Percentiles rank a stretch among this genome's conserved stretches.
Conservation (phyloP, 2,888 invertebrate genomes). For the Cabera pusaria region DNA sequence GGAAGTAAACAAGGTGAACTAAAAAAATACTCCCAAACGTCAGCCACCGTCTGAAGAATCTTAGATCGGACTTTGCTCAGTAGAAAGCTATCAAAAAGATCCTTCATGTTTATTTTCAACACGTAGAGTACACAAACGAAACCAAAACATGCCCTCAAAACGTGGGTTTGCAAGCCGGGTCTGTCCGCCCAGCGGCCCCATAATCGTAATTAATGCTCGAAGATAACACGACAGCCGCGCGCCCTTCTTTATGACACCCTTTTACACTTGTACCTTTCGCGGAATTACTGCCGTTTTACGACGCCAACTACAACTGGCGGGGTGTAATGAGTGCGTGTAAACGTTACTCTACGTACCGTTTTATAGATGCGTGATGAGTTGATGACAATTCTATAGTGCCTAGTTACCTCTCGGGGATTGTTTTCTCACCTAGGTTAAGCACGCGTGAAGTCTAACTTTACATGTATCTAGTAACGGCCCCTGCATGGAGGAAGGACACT, state of each 20-base stretch:
- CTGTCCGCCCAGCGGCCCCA: constrained; percentile 28
- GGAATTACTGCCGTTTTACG: constrained; percentile 49
- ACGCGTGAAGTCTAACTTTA: too few species aligned
- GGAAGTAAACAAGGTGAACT: too few species aligned
- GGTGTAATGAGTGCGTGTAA: constrained; percentile 34
- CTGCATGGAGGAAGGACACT: too few species aligned
- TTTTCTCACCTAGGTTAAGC: too few species aligned
- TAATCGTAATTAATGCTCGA: constrained; percentile 62
- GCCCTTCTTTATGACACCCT: constrained; percentile 55
- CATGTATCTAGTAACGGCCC: too few species aligned
- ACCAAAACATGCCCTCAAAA: constrained; percentile 8
- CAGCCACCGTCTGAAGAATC: too few species aligned
- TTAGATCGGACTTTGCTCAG: too few species aligned
- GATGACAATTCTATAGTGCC: constrained; percentile 17
- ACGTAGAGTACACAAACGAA: too few species aligned
- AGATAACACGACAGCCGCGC: constrained; percentile 45
- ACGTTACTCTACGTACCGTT: constrained; percentile 24
- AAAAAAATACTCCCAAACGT: too few species aligned
- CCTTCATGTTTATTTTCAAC: too few species aligned
- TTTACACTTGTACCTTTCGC: constrained; percentile 44
- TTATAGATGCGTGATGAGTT: constrained; percentile 21
- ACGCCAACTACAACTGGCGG: constrained; percentile 36
- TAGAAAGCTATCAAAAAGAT: too few species aligned
- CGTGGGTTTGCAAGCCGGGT: constrained; percentile 12
- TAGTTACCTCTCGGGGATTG: too few species aligned